Conservation (phyloP, 1,140 invertebrate genomes). For the Fragariocoptes setiger region DNA sequence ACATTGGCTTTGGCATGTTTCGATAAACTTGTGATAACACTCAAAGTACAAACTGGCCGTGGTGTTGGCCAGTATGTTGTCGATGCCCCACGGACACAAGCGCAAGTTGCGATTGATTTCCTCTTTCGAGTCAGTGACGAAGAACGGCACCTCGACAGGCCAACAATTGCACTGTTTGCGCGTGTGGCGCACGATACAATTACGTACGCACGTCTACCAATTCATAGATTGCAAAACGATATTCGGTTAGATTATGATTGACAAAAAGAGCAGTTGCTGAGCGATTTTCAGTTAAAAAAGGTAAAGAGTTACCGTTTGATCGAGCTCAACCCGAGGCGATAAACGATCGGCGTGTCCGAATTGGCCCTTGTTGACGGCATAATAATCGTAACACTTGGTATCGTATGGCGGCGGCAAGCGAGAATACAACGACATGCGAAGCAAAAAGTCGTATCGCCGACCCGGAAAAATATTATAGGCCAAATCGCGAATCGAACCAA, state of each 20-base stretch:
- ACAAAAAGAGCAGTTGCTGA: too few relatives aligned
- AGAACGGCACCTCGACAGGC: background rate
- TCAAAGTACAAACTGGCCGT: background rate
- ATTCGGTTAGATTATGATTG: too few relatives aligned
- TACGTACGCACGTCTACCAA: background rate
- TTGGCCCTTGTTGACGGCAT: too few relatives aligned
- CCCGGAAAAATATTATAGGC: background rate
- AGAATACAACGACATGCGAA: background rate
- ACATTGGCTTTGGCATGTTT: background rate
- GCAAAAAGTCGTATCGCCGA: background rate
- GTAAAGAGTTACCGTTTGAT: too few relatives aligned
- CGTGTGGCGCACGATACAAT: background rate
- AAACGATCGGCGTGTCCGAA: too few relatives aligned
- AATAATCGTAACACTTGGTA: constrained; percentile 1
- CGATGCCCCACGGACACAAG: background rate
- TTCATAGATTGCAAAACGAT: too few relatives aligned
- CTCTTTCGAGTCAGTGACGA: background rate
- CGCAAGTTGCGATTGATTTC: background rate
- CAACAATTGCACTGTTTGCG: background rate
- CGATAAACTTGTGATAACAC: background rate
- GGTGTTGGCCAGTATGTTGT: background rate
- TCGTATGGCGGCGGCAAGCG: background rate
- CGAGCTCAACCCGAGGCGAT: too few relatives aligned
- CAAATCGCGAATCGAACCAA: background rate
- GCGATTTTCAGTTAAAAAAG: too few relatives aligned